These are phyloP conservation scores for Agriotes lineatus DNA, from an alignment of 2,888 invertebrate genomes.

Conservation along the genomic window DNA sequence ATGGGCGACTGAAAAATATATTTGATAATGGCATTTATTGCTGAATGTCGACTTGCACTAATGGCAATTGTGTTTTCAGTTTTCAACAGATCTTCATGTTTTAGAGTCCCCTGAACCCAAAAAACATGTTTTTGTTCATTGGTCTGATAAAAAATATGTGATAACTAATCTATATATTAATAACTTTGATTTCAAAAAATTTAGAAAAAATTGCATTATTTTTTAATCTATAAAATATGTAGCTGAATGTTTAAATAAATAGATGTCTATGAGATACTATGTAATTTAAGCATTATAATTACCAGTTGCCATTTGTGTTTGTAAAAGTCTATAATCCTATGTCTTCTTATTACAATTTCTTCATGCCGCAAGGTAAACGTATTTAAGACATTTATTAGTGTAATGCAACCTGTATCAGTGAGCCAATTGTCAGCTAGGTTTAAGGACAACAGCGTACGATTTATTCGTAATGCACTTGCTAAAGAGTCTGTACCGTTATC, in stretches of 20 bases:
- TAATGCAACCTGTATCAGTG: constrained; percentile 51
- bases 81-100: no score
- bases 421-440: constrained; percentile 60
- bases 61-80: no score
- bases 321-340: constrained; percentile 43
- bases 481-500: constrained; percentile 58
- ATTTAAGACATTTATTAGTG: constrained; percentile 50
- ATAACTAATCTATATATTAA: no score
- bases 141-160: no score
- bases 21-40: no score
- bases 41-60: no score
- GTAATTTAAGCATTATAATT: no score
- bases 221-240: background rate
- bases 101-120: no score
- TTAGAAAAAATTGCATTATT: background rate
- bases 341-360: constrained; percentile 57
- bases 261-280: background rate
- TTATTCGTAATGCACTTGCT: constrained; percentile 58
- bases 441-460: constrained; percentile 54
- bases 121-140: no score
- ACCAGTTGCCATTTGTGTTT: constrained; percentile 38
- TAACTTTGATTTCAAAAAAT: background rate
- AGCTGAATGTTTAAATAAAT: background rate
- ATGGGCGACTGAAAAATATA: no score
- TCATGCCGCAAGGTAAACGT: constrained; percentile 57